Conservation (phyloP, 2,113 vertebrate species). For the Ceratotherium simum region DNA sequence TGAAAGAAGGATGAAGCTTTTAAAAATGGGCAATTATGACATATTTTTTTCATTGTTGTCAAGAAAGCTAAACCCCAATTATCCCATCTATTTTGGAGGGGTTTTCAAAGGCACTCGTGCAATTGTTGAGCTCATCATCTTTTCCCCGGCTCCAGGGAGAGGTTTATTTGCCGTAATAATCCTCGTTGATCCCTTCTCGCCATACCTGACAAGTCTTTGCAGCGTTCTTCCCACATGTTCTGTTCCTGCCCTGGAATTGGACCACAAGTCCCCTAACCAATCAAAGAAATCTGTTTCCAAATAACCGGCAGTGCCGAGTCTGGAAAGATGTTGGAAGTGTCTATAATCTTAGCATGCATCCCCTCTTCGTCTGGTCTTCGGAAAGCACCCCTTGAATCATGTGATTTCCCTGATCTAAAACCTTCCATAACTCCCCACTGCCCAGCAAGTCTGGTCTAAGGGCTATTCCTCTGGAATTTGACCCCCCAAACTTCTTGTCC, state of each 20-base stretch:
- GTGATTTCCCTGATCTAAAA: neutral
- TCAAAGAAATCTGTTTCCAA: slow-evolving; percentile 40
- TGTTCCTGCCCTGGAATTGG: neutral
- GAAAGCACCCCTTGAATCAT: neutral
- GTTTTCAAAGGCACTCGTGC: slow-evolving; percentile 76
- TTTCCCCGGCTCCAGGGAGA: slow-evolving; percentile 81
- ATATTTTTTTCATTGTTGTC: slow-evolving; percentile 88
- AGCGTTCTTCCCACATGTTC: slow-evolving; percentile 20
- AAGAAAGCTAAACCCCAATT: slow-evolving; percentile 88
- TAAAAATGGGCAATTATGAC: slow-evolving; percentile 89
- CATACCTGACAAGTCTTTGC: slow-evolving; percentile 75
- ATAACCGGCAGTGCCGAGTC: neutral
- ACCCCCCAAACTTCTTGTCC: neutral
- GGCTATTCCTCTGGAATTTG: neutral
- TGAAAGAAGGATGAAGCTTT: slow-evolving; percentile 84
- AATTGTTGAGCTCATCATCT: slow-evolving; percentile 72
- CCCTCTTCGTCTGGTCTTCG: neutral
- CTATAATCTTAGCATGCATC: rapidly evolving
- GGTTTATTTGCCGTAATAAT: slow-evolving; percentile 76
- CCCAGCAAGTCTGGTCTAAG: neutral
- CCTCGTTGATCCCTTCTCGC: slow-evolving; percentile 81
- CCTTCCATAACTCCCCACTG: neutral
- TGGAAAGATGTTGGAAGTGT: neutral
- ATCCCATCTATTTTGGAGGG: slow-evolving; percentile 82
- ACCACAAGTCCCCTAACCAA: neutral